Conservation (phyloP, 2,113 vertebrate genomes). For the Peucedramus taeniatus region DNA sequence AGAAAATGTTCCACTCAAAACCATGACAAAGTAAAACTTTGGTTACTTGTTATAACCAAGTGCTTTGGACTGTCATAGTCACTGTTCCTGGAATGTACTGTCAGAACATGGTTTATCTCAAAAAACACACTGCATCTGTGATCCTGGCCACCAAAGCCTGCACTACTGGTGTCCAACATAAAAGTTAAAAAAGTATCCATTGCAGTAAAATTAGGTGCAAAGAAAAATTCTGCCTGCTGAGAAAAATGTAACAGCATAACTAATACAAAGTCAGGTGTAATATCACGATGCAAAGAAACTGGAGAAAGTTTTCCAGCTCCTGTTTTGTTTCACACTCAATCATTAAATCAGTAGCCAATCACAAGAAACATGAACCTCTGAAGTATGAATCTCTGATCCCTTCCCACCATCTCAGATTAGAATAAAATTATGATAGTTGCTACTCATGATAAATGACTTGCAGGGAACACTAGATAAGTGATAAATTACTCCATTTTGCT, state of each 20-base stretch:
- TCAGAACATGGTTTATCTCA: background rate
- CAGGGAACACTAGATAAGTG: background rate
- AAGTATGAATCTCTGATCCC: background rate
- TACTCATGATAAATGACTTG: background rate
- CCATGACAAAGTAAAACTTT: background rate
- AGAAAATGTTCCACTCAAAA: background rate
- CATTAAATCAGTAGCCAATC: background rate
- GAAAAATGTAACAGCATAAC: background rate
- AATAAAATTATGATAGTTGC: background rate
- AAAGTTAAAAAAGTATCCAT: background rate
- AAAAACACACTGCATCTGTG: background rate
- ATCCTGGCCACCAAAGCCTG: background rate
- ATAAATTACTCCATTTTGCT: slow-evolving; percentile 9
- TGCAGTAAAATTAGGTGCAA: background rate
- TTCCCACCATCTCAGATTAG: background rate
- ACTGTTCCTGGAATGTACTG: background rate
- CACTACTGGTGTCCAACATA: background rate
- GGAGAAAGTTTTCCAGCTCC: background rate
- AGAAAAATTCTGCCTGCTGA: background rate
- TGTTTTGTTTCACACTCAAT: background rate
- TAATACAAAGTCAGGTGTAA: background rate
- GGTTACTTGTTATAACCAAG: background rate
- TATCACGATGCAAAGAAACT: background rate
- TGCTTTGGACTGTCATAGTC: background rate
- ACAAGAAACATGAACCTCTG: background rate